These are phyloP conservation scores for Talpa occidentalis DNA, from an alignment of 2,113 vertebrate species.

Conservation along the genomic window DNA sequence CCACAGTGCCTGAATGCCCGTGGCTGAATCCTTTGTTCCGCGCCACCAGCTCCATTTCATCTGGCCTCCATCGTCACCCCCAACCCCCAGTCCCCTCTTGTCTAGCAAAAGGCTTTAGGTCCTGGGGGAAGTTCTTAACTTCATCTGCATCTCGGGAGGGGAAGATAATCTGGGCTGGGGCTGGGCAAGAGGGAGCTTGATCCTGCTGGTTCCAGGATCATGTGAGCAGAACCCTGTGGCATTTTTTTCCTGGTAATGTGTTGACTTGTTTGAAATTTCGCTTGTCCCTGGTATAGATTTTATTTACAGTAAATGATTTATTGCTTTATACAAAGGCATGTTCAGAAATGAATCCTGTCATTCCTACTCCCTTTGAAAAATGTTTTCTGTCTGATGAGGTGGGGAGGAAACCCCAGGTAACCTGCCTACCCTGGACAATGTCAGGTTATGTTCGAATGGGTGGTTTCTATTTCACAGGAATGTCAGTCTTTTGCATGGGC, in stretches of 20 bases:
- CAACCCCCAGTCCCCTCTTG: too few species aligned
- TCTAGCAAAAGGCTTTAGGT: background rate
- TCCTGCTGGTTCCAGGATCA: background rate
- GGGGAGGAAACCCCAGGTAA: background rate
- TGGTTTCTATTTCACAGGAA: background rate
- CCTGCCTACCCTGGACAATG: background rate
- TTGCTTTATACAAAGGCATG: background rate
- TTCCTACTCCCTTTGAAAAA: background rate
- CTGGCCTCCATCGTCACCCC: rapidly evolving
- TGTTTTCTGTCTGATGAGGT: background rate
- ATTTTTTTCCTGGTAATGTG: background rate
- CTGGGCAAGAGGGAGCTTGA: background rate
- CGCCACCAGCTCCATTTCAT: too few species aligned
- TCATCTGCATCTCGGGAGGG: background rate
- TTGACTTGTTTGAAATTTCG: background rate
- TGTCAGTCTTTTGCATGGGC: background rate
- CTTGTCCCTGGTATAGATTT: background rate
- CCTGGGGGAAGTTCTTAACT: background rate
- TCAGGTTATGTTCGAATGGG: background rate
- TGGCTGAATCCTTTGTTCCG: background rate
- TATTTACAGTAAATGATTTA: background rate
- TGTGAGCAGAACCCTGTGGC: too few species aligned
- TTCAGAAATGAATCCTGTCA: background rate
- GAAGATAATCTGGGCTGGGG: background rate
- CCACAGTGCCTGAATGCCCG: background rate